phyloP scores from a whole-genome alignment of 1,140 invertebrate genomes.

The Philaenus spumarius region DNA sequence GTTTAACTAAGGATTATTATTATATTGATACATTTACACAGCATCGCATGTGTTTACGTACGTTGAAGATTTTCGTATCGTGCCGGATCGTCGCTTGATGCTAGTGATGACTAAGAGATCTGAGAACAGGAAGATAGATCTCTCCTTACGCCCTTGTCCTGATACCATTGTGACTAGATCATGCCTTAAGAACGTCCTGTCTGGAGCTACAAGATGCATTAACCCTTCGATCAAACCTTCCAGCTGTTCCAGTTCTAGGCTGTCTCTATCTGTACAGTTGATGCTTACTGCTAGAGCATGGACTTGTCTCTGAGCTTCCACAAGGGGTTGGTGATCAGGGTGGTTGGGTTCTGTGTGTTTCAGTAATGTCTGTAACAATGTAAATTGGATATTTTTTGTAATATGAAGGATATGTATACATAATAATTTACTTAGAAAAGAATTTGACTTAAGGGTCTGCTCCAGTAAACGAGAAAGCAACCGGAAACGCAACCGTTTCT shows the following conservation, averaged over 20 bases:
- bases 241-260: constrained; percentile 73
- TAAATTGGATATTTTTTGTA: no score
- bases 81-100: constrained; percentile 84
- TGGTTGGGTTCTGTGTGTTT: constrained; percentile 87
- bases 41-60: no score
- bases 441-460: no score
- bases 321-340: constrained; percentile 76
- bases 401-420: no score
- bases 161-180: constrained; percentile 80
- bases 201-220: constrained; percentile 40
- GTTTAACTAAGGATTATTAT: no score
- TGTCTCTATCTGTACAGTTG: constrained; percentile 80
- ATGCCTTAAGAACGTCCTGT: constrained; percentile 66
- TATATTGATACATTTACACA: no score
- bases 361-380: constrained; percentile 75
- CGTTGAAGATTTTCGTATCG: constrained; percentile 77
- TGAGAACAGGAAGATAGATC: constrained; percentile 90
- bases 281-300: constrained; percentile 89
- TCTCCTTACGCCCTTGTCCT: constrained; percentile 78
- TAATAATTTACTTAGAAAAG: no score
- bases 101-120: constrained; percentile 92
- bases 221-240: constrained; percentile 64
- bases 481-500: no score
- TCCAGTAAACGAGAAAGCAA: no score
- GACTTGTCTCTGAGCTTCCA: constrained; percentile 75